These are phyloP conservation scores for Ptychodera flava DNA, from an alignment of 35 echinoderm and acorn worm species.

Conservation along the genomic window DNA sequence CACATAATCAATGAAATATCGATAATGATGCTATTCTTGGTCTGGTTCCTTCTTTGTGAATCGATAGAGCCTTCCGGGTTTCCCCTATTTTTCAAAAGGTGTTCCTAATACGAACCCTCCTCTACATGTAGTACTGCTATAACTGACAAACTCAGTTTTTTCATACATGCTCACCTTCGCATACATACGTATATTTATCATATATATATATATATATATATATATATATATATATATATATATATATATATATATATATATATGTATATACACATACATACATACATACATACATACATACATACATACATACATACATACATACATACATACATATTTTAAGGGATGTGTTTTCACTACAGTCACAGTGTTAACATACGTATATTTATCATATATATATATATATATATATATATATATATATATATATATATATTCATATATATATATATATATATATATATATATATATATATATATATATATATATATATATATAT, in stretches of 20 bases:
- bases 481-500: not conserved
- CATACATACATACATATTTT: not conserved
- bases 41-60: too few relatives aligned
- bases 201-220: not conserved
- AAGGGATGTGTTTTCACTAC: too few relatives aligned
- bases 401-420: not conserved
- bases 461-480: not conserved
- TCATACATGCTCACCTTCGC: too few relatives aligned
- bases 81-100: too few relatives aligned
- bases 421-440: not conserved
- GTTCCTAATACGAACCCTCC: too few relatives aligned
- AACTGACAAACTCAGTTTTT: too few relatives aligned
- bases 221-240: not conserved
- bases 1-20: too few relatives aligned
- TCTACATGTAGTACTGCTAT: too few relatives aligned
- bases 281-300: not conserved
- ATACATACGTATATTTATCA: too few relatives aligned
- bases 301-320: conserved; percentile 2
- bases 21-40: too few relatives aligned
- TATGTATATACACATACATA: not conserved
- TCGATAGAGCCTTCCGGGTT: too few relatives aligned
- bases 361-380: too few relatives aligned
- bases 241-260: not conserved
- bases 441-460: not conserved
- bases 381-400: not conserved